Base-by-base conservation (phyloP, 2,797 vertebrate genomes). In the Scarus forsteni region DNA sequence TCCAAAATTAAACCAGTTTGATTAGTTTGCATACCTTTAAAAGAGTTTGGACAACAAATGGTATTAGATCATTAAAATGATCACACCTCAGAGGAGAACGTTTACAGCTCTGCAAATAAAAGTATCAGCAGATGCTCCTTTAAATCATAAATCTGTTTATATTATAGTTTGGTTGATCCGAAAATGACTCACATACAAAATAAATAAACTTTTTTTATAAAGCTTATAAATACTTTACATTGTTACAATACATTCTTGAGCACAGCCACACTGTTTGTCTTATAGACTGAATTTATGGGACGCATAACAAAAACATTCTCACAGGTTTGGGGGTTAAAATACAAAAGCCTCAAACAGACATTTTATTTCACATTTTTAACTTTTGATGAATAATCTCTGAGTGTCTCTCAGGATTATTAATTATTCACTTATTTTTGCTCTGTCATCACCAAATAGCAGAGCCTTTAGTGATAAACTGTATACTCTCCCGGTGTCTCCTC, bases 191-290 rank as follows among this genome's bases (percentile, higher is more conserved):
- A 19, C 40, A 54, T 57, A 66, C 51, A 76, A 76, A 60, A 69
- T 48, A 14, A 52, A 36, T 52, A 3, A 10, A 70, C 27, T 27
- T 43, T 44, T 6, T 44, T 49, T 62, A 43, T 46, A 36, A 64
- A 63, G 56, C 50, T 18, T 59, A 54, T 63, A 70, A 51, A 78
- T 55, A 51, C 8, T 48, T 65, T 54, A 55, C 49, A 66, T 51
- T 14, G 36, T 61, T 69, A 66, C 49, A 66, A 59, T 62, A 70
- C 39, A 55, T 81, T 78, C 27, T 59, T 68, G 11, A 56, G 53
- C 63, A 74, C 70, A 55, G 38, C 27, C 42, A 35, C 14, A 13
- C 12, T 51, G 57, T 49, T 35, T 55, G 27, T 49, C 56, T 52
- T 13, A 58, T 27, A 57, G 58, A 60, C 48, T 54, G 5, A 44